phyloP scores from a whole-genome alignment of 2,888 invertebrate genomes.

The Cataglyphis cursor region DNA sequence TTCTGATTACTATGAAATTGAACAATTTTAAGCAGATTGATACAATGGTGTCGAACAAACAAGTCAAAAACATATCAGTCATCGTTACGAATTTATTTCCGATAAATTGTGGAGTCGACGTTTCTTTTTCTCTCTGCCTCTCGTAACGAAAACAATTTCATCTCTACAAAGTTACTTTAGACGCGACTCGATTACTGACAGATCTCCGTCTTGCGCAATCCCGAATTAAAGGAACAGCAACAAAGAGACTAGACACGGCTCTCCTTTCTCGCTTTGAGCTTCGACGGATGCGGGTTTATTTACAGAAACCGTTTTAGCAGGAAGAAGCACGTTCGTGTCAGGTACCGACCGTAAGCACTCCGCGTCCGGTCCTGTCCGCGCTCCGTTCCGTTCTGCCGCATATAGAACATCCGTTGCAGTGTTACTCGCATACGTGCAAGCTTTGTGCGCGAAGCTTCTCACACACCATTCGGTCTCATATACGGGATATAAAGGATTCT shows the following conservation, averaged over 20 bases:
- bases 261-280: slow-evolving; percentile 39
- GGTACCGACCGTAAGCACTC: slow-evolving; percentile 72
- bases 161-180: background rate
- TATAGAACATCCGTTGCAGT: slow-evolving; percentile 83
- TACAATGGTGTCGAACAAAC: background rate
- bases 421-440: slow-evolving; percentile 32
- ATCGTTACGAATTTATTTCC: background rate
- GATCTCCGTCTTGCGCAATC: slow-evolving; percentile 8
- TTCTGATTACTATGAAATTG: background rate
- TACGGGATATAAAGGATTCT: slow-evolving; percentile 3
- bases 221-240: background rate
- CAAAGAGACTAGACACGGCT: background rate
- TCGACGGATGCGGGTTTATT: slow-evolving; percentile 75
- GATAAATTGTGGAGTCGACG: background rate
- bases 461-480: slow-evolving; percentile 10
- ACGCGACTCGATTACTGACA: background rate
- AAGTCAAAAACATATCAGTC: background rate
- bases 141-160: background rate
- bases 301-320: slow-evolving; percentile 74
- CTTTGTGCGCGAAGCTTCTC: slow-evolving; percentile 25
- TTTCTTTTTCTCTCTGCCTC: background rate
- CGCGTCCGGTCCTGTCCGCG: slow-evolving; percentile 79
- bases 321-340: slow-evolving; percentile 72
- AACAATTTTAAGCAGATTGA: background rate
- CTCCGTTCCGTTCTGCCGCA: slow-evolving; percentile 72